Base-by-base conservation (phyloP, 2,888 invertebrate species). In the Amblyteles armatorius region DNA sequence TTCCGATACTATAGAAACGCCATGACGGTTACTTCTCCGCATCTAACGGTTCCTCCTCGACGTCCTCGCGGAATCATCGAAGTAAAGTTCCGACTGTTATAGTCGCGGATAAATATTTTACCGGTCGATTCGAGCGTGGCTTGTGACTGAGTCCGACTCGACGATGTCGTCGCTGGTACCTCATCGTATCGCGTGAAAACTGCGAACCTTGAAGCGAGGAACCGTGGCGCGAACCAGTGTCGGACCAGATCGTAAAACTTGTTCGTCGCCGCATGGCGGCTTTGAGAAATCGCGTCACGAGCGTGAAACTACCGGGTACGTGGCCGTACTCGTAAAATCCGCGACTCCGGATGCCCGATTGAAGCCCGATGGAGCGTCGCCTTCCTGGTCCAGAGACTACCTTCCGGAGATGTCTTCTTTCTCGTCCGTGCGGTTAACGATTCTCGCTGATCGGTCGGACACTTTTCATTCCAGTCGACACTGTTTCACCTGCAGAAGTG, bases 171-270 rank as follows among this genome's bases (percentile, higher is more conserved):
- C 44, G 50, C 67, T 33, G 19, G 52, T 40, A 48, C 26, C 50
- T 71, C 71, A 19, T 22, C 22, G 19, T 63, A 33, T 26, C 36
- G 52, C 52, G 50, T 40, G 52, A 73, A 78, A 33, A 73, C 68
- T 78, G 67, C 11, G 60, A 81, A 36, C 60, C 22, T 81, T 84
- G 81, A 68, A 57, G 19, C 33, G 36, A 67, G 26, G 44, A 4
- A 6, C 1, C 33, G 16, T 16, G 16, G 40, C 55, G 55, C 40
- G 36, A 19, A 57, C 36, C 0, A 65, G 65, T 80, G 80, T 63
- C 57, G 76, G 29, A 33, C 19, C 19, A 67, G 57, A 44, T 77
- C 79, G 80, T 83, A 67, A 83, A 83, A 72, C 60, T 78, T 83
- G 60, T 83, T 40, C 55, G 16, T 29, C 67, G 71, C 33, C 19